A percentile compares a stretch with the other conserved stretches of the same genome.
phyloP scores from a whole-genome alignment of 2,113 vertebrate species.

The Oceanites oceanicus region DNA sequence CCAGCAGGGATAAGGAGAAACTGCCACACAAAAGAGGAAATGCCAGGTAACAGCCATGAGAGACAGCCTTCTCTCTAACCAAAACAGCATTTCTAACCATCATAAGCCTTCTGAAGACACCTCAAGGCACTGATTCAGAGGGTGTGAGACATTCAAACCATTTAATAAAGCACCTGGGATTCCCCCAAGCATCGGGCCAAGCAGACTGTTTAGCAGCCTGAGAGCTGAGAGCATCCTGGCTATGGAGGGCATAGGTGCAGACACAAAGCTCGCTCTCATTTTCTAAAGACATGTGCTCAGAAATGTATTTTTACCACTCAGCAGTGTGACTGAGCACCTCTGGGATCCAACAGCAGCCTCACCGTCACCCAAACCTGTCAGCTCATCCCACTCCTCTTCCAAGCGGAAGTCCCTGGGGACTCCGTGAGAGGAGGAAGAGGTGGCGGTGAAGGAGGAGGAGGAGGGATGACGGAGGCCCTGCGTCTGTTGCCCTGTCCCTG shows the following conservation, averaged over 20 bases:
- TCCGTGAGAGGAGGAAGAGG: background rate
- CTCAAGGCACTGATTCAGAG: background rate
- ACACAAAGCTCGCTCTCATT: background rate
- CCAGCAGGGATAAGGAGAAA: background rate
- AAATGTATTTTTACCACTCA: background rate
- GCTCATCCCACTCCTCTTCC: background rate
- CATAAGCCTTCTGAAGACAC: background rate
- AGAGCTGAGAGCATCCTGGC: background rate
- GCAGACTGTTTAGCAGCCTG: background rate
- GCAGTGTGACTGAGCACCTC: background rate
- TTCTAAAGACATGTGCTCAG: background rate
- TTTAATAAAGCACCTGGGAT: background rate
- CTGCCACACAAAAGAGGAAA: background rate
- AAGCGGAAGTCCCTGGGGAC: background rate
- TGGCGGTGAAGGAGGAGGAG: background rate
- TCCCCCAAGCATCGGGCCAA: background rate
- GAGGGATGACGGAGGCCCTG: background rate
- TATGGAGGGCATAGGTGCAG: background rate
- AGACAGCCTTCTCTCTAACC: background rate
- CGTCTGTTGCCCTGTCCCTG: background rate
- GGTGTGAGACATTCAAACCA: background rate
- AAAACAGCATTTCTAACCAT: background rate
- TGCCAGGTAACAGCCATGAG: background rate
- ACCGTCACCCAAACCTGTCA: background rate
- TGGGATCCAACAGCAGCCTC: background rate